Percentiles rank a stretch among this genome's conserved stretches.
These are phyloP conservation scores for Pseudomugil tenellus DNA, from an alignment of 2,797 vertebrate genomes.

Conservation along the genomic window DNA sequence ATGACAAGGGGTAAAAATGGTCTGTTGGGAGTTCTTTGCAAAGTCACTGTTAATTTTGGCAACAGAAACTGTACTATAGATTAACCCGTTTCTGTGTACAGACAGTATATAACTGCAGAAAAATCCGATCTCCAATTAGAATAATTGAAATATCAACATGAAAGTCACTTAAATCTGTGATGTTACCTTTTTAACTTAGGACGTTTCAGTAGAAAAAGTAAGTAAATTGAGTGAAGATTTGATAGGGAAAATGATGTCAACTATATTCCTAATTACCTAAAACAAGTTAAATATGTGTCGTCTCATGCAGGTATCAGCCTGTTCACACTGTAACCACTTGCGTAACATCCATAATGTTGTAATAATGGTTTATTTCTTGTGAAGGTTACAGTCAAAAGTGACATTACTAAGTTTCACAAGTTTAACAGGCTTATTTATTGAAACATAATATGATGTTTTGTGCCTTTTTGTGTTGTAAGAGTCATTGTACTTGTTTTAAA, in stretches of 20 bases:
- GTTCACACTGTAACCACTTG: background rate
- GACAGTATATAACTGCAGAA: background rate
- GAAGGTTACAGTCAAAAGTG: background rate
- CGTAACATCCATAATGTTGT: constrained; percentile 6
- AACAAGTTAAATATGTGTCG: background rate
- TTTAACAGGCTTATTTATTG: background rate
- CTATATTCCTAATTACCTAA: background rate
- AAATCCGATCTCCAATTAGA: background rate
- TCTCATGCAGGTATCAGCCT: background rate
- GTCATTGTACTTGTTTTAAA: background rate
- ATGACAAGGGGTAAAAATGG: background rate
- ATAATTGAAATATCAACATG: constrained; percentile 28
- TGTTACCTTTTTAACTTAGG: background rate
- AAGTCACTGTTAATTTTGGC: background rate
- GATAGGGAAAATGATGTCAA: background rate
- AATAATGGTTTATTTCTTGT: background rate
- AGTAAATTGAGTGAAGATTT: background rate
- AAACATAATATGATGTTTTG: background rate
- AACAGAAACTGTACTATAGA: background rate
- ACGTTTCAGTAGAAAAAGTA: background rate
- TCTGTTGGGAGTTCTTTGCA: background rate
- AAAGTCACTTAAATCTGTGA: background rate
- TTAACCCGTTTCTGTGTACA: background rate
- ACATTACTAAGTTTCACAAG: background rate
- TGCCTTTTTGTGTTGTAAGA: background rate